These are phyloP conservation scores for Streblospio benedicti DNA, from an alignment of 1,140 invertebrate species.

Conservation along the genomic window DNA sequence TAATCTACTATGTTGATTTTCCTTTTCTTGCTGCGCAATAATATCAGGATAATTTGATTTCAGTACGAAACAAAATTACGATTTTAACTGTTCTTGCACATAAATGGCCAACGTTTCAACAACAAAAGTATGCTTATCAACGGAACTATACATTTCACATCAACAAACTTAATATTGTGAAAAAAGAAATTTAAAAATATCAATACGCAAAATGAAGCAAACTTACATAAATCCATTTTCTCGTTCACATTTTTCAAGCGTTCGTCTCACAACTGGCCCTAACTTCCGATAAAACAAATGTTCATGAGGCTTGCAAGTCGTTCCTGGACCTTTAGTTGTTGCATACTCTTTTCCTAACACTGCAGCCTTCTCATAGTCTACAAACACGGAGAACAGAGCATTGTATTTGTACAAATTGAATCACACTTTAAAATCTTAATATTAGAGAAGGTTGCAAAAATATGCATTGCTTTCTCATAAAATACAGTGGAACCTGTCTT, in stretches of 20 bases:
- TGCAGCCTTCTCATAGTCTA: slow-evolving; percentile 53
- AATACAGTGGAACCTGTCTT: too few species aligned
- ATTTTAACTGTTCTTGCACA: too few species aligned
- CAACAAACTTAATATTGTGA: not conserved
- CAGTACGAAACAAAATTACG: too few species aligned
- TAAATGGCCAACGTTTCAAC: too few species aligned
- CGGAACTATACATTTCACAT: not conserved
- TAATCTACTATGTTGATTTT: too few species aligned
- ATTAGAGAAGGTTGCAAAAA: not conserved
- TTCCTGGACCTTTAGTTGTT: slow-evolving; percentile 54
- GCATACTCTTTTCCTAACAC: slow-evolving; percentile 56
- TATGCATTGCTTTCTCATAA: not conserved
- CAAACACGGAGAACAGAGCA: slow-evolving; percentile 3
- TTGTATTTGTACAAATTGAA: slow-evolving; percentile 1
- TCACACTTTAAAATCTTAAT: too few species aligned
- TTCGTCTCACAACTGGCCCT: slow-evolving; percentile 55
- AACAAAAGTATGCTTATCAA: not conserved
- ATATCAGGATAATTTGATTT: too few species aligned
- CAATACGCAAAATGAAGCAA: not conserved
- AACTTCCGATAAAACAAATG: slow-evolving; percentile 61
- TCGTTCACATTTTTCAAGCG: slow-evolving; percentile 62
- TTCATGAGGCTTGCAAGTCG: slow-evolving; percentile 55
- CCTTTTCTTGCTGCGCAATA: too few species aligned
- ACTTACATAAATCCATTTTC: slow-evolving; percentile 66
- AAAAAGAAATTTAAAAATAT: not conserved